Evolutionary conservation across 2,113 vertebrate genomes (phyloP), one percentile per base, ranked within the genome.

Genomic region (Morone chrysops): DNA sequence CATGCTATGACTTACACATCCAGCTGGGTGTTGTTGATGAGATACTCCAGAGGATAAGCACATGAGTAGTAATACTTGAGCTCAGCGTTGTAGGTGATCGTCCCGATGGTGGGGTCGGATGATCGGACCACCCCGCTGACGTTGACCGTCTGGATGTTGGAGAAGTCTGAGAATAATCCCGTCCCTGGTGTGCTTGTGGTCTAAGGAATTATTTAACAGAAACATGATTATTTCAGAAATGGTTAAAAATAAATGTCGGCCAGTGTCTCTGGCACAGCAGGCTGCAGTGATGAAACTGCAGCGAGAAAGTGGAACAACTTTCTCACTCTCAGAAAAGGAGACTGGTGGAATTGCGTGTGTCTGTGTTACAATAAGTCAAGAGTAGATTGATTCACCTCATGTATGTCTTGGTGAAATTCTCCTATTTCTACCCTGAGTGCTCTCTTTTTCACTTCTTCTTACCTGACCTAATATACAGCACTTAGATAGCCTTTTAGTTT

Each of bases 61-160:
- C 95, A 96, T 6, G 93, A 95, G 78, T 96, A 96, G 63, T 81
- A 93, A 82, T 96, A 94, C 85, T 94, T 91, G 31, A 95, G 90
- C 69, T 95, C 93, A 8, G 92, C 70, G 3, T 94, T 94, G 85
- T 95, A 94, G 11, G 94, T 94, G 79, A 95, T 89, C 2, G 80
- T 92, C 20, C 90, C 93, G 0, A 79, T 45, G 51, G 86, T 93
- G 48, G 90, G 93, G 78, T 94, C 93, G 6, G 82, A 92, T 31
- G 94, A 94, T 56, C 87, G 76, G 45, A 96, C 81, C 70, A 90
- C 68, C 1, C 94, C 90, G 7, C 94, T 95, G 60, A 96, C 67
- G 31, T 94, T 94, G 18, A 94, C 91, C 1, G 78, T 85, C 80
- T 96, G 93, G 81, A 95, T 91, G 56, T 92, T 89, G 56, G 94